Evolutionary conservation across 2,888 invertebrate genomes (phyloP).

Genomic region (Amphipoea oculea): DNA sequence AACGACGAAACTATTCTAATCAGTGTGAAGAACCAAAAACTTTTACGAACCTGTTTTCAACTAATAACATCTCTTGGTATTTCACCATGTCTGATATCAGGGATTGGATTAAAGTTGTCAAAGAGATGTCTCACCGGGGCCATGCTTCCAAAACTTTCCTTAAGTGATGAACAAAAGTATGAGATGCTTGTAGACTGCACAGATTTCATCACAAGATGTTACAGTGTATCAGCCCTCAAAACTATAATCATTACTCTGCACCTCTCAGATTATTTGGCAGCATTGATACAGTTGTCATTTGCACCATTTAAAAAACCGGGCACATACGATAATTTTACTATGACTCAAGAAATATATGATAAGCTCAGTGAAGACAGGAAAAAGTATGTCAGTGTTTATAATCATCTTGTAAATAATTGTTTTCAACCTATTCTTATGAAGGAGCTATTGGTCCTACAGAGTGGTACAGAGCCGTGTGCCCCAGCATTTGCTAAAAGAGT

Average conservation of each 20-base stretch:
- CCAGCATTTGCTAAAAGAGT: slow-evolving; percentile 92
- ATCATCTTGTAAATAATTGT: slow-evolving; percentile 88
- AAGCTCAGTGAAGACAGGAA: slow-evolving; percentile 87
- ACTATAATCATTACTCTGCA: slow-evolving; percentile 90
- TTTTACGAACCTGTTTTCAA: slow-evolving; percentile 91
- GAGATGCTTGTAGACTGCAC: slow-evolving; percentile 87
- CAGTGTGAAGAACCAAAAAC: slow-evolving; percentile 92
- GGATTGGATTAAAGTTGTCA: slow-evolving; percentile 90
- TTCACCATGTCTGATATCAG: slow-evolving; percentile 92
- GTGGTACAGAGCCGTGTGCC: slow-evolving; percentile 84
- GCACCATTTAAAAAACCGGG: slow-evolving; percentile 92
- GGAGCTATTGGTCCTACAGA: slow-evolving; percentile 92
- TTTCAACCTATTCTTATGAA: slow-evolving; percentile 92
- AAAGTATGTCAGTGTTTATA: slow-evolving; percentile 87
- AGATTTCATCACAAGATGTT: slow-evolving; percentile 86
- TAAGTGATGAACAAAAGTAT: slow-evolving; percentile 88
- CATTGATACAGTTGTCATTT: slow-evolving; percentile 92
- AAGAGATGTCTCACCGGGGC: slow-evolving; percentile 83
- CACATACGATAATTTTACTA: slow-evolving; percentile 81
- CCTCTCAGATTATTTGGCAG: slow-evolving; percentile 92
- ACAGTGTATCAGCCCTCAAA: slow-evolving; percentile 88
- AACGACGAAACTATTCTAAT: slow-evolving; percentile 84
- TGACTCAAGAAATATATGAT: slow-evolving; percentile 90
- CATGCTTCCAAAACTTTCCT: slow-evolving; percentile 75
- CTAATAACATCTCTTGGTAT: slow-evolving; percentile 92